Conservation (phyloP, 2,888 invertebrate genomes). For the Melanophora roralis region DNA sequence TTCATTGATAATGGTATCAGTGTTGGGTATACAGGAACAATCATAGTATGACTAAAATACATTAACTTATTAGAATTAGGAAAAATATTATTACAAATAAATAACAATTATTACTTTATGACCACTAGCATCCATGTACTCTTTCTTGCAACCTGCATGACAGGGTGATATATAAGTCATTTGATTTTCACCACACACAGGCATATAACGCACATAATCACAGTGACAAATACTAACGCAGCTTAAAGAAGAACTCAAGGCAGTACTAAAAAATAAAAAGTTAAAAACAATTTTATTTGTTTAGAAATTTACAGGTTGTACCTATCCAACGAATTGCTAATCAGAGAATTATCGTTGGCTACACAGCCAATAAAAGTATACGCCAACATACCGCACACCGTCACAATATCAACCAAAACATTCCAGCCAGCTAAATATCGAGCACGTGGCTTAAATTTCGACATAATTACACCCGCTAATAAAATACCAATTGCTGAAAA, state of each 20-base stretch:
- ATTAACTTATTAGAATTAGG: not conserved
- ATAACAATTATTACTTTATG: conserved; percentile 70
- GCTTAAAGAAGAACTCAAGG: conserved; percentile 49
- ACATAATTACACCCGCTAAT: conserved; percentile 81
- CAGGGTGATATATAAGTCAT: conserved; percentile 86
- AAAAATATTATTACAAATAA: too few species aligned
- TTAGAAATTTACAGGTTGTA: conserved; percentile 70
- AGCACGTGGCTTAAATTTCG: conserved; percentile 82
- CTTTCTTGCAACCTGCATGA: conserved; percentile 83
- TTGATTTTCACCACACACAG: conserved; percentile 82
- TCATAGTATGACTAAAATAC: conserved; percentile 62
- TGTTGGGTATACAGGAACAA: conserved; percentile 63
- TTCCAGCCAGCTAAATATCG: conserved; percentile 83
- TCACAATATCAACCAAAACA: conserved; percentile 81
- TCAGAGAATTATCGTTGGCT: conserved; percentile 79
- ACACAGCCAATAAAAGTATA: conserved; percentile 83
- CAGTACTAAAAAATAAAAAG: conserved; percentile 51
- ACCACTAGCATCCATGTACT: conserved; percentile 70
- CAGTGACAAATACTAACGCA: conserved; percentile 84
- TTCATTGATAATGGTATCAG: not conserved
- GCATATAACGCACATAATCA: conserved; percentile 84
- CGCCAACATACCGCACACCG: conserved; percentile 81
- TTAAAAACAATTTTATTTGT: not conserved
- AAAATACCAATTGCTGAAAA: conserved; percentile 84
- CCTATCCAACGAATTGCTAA: conserved; percentile 67